Base-by-base conservation (phyloP, 2,888 invertebrate species). In the Cosmorhoe ocellata region DNA sequence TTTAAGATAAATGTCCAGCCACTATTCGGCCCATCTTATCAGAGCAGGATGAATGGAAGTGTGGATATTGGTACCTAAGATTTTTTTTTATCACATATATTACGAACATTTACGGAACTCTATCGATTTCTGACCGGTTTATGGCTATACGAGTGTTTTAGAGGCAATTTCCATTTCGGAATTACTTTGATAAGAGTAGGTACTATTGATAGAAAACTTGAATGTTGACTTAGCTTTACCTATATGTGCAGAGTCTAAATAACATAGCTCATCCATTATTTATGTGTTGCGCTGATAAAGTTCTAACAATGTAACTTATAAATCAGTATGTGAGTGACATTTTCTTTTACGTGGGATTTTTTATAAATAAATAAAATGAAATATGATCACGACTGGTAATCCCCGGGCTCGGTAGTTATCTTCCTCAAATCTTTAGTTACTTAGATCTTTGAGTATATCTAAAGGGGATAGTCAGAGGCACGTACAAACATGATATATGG, bases 11-110 rank as follows among this genome's bases (percentile, higher is more conserved):
- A 90, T 87, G 89, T 81, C 81, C 78, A 83, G 81, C 79, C 84
- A 84, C 89, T 88, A 88, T 89, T 88, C 81, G 84, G 80, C 78
- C 80, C 83, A 81, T 82, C 87, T 88, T 90, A 89, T 90, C 90
- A 87, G 85, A 74, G 67, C 74, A 71, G 74, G 81, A 81, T 80
- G 82, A 84, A 87, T 83, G 83, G 77, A 79, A 78, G 76, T 80
- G 80, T 79, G 77, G 76, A 72, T 79, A 63, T 63, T 59, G 58
- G 64, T 74, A 79, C 75, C 76, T 75, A 81, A 71, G 68, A 71
- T 70, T 74, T 75, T 73, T 18, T 77, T 81, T 62, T 62, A 58
- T 58, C 52, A 43, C 76, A 76, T 74, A 69, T 64, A 59, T 69
- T 71, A 67, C 51, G 51, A 38, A 51, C 51, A 51, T 51, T 51